These are phyloP conservation scores for Micrastur ruficollis DNA, from an alignment of 2,797 vertebrate species.

Conservation along the genomic window DNA sequence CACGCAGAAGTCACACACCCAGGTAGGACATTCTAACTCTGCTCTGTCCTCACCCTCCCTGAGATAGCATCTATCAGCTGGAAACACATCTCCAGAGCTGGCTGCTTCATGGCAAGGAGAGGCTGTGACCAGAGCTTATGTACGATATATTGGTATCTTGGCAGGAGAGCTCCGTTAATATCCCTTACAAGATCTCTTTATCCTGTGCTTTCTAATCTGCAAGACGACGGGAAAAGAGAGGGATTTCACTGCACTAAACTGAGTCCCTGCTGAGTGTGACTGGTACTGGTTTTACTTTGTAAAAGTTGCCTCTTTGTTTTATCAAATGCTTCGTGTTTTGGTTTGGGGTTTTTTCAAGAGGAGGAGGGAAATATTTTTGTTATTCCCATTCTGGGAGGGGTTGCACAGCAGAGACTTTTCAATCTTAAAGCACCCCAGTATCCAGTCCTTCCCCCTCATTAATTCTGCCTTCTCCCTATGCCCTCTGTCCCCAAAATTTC, in stretches of 20 bases:
- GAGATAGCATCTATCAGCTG: conserved; percentile 1
- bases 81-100: not conserved
- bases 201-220: conserved; percentile 8
- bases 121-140: not conserved
- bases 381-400: not conserved
- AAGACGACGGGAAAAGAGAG: not conserved
- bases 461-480: not conserved
- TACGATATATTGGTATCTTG: not conserved
- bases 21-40: not conserved
- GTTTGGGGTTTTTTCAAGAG: not conserved
- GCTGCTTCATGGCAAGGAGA: not conserved
- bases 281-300: not conserved
- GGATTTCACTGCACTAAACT: not conserved
- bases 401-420: not conserved
- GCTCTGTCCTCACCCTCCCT: not conserved
- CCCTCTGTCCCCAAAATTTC: not conserved
- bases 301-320: not conserved
- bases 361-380: not conserved
- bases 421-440: not conserved
- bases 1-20: not conserved
- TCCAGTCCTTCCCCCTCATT: not conserved
- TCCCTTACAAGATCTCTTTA: not conserved
- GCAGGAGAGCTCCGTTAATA: not conserved
- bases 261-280: not conserved
- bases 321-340: not conserved